Conservation (phyloP, 2,888 invertebrate genomes). For the Agrochola macilenta region DNA sequence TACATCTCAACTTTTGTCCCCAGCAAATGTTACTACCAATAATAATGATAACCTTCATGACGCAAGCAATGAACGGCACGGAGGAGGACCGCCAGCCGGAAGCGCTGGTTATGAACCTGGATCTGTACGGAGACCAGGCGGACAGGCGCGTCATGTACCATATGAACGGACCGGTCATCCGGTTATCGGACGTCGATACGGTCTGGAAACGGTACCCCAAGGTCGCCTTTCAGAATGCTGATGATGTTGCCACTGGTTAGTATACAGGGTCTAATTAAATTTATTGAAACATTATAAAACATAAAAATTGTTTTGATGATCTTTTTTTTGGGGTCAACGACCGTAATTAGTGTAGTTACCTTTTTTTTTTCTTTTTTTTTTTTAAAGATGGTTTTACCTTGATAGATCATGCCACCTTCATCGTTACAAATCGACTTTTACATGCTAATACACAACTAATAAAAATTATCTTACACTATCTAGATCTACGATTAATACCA, state of each 20-base stretch:
- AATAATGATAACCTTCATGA: not conserved
- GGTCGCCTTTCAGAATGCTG: slow-evolving; percentile 25
- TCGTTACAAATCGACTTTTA: too few relatives aligned
- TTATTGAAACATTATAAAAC: too few relatives aligned
- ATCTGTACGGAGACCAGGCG: slow-evolving; percentile 67
- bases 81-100: slow-evolving; percentile 45
- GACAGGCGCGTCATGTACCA: slow-evolving; percentile 69
- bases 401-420: too few relatives aligned
- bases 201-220: slow-evolving; percentile 4
- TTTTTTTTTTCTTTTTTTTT: too few relatives aligned
- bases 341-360: too few relatives aligned
- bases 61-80: not conserved
- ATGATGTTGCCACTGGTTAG: slow-evolving; percentile 37
- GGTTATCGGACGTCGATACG: not conserved
- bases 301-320: too few relatives aligned
- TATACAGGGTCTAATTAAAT: not conserved
- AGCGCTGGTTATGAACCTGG: slow-evolving; percentile 64
- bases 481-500: too few relatives aligned
- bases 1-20: slow-evolving; percentile 4
- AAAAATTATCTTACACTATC: too few relatives aligned
- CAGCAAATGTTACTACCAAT: slow-evolving; percentile 81
- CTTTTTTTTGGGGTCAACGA: too few relatives aligned
- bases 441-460: too few relatives aligned
- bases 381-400: too few relatives aligned
- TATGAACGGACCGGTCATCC: slow-evolving; percentile 20